These are phyloP conservation scores for Alcedo atthis DNA, from an alignment of 2,797 vertebrate genomes.

Conservation along the genomic window DNA sequence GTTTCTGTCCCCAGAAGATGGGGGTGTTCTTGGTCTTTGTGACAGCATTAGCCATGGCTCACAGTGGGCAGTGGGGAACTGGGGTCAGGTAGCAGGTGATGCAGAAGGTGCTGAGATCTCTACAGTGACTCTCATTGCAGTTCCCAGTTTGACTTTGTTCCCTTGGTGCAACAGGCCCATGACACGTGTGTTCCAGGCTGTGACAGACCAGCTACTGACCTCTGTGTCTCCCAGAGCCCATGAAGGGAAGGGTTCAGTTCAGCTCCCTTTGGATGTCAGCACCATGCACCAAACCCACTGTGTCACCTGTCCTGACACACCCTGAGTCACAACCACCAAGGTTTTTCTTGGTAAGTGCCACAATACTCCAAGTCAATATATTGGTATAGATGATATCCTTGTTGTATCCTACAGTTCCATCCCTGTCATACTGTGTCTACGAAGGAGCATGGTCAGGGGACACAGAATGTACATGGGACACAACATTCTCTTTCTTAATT, in stretches of 20 bases:
- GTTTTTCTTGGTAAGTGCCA: neutral
- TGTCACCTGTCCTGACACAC: neutral
- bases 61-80: neutral
- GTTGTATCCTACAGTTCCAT: no score
- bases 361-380: neutral
- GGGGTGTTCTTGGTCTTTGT: neutral
- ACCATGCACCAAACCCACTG: accelerated
- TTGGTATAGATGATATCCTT: neutral
- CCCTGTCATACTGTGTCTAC: neutral
- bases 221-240: accelerated
- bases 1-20: neutral
- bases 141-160: neutral
- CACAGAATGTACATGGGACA: neutral
- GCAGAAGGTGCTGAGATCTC: neutral
- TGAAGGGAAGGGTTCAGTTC: accelerated
- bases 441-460: neutral
- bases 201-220: neutral
- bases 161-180: accelerated
- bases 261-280: neutral
- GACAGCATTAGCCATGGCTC: neutral
- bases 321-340: neutral
- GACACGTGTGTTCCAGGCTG: neutral
- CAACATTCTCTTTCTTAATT: neutral
- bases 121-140: accelerated
- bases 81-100: neutral